Evolutionary conservation across 2,113 vertebrate species (phyloP).

Genomic region (Polyodon spathula): DNA sequence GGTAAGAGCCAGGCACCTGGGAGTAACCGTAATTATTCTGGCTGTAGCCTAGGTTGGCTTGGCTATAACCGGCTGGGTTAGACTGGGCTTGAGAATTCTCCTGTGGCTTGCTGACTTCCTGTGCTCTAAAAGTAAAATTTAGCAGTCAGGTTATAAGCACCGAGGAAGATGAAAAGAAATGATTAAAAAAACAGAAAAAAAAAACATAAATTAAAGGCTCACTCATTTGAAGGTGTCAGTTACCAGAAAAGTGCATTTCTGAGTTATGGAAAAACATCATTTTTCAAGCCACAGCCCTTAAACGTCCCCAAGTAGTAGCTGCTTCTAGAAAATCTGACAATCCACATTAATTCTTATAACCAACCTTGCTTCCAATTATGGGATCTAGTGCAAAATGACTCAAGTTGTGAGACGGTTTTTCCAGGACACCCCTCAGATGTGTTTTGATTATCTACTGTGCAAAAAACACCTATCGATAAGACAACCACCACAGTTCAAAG

Average conservation of each 20-base stretch:
- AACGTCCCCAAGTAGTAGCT: no score
- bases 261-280: background rate
- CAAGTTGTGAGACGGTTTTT: no score
- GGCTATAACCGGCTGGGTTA: constrained; percentile 66
- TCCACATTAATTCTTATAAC: no score
- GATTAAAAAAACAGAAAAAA: background rate
- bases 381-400: no score
- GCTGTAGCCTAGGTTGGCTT: constrained; percentile 63
- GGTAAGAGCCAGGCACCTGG: constrained; percentile 69
- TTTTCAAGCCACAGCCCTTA: background rate
- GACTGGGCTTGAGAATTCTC: constrained; percentile 64
- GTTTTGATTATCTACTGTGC: no score
- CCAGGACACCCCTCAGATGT: no score
- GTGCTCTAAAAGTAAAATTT: constrained; percentile 49
- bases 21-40: constrained; percentile 75
- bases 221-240: background rate
- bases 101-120: constrained; percentile 69
- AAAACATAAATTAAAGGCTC: background rate
- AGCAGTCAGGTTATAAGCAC: constrained; percentile 19
- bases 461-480: no score
- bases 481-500: no score
- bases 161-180: background rate
- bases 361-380: no score
- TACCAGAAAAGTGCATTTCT: background rate
- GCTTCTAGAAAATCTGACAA: no score